Evolutionary conservation across 2,113 vertebrate species (phyloP), one percentile per base, ranked within the genome.

Genomic region (Todiramphus saurophagus): DNA sequence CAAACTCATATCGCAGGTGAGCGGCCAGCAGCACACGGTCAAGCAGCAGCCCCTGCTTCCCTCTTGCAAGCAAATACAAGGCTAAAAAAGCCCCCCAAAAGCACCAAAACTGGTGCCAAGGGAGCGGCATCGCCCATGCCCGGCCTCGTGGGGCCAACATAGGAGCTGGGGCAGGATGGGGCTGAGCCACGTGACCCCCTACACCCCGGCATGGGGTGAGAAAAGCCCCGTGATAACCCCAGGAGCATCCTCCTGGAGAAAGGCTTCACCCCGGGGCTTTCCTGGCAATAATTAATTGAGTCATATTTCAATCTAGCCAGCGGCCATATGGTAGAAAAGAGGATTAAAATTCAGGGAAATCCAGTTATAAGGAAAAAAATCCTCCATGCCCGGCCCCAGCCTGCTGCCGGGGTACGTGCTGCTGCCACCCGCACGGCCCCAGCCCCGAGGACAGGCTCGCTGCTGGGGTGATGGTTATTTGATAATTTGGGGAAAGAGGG

Each of bases 291-390:
- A 88, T 96, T 96, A 97, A 98, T 90, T 79, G 96, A 98, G 94
- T 97, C 97, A 74, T 94, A 96, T 97, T 97, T 97, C 97, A 96
- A 81, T 68, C 94, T 95, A 96, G 94, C 82, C 95, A 90, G 70
- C 68, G 82, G 96, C 97, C 97, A 96, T 98, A 97, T 96, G 98
- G 95, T 48, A 64, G 93, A 27, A 60, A 95, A 97, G 96, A 92
- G 93, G 96, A 97, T 97, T 96, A 94, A 95, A 97, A 96, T 92
- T 58, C 67, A 62, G 75, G 92, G 87, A 92, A 96, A 97, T 96
- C 93, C 95, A 93, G 81, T 87, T 98, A 96, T 6, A 8, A 75
- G 70, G 53, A 24, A n/a, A 56, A 58, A 56, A 56, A 31, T 53
- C 50, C 90, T 75, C 48, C 2, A 24, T 64, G 82, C 85, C 91